A percentile compares a stretch with the other conserved stretches of the same genome.
Conservation (phyloP, 2,888 invertebrate genomes). For the Neelides folsomi region DNA sequence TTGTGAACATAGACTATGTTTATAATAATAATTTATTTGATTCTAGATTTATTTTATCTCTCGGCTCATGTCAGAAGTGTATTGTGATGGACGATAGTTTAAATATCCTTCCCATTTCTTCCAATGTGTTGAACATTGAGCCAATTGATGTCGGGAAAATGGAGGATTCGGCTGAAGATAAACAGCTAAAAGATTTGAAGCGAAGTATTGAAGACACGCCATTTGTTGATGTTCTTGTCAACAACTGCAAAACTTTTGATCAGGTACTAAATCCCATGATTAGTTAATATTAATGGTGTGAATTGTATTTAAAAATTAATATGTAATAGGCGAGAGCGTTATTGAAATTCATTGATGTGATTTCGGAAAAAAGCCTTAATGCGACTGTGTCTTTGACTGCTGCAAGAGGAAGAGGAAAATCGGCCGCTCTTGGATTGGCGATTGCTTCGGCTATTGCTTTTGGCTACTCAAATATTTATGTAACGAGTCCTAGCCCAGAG, state of each 20-base stretch:
- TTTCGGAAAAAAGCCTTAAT: slow-evolving; percentile 70
- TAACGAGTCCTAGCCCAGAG: slow-evolving; percentile 95
- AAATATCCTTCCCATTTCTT: slow-evolving; percentile 80
- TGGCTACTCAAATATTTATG: slow-evolving; percentile 84
- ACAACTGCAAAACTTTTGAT: slow-evolving; percentile 80
- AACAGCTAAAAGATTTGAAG: slow-evolving; percentile 60
- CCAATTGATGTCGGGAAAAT: slow-evolving; percentile 47
- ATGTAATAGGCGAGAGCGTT: slow-evolving; percentile 60
- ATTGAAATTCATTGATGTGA: slow-evolving; percentile 81
- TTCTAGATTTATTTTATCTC: slow-evolving; percentile 63
- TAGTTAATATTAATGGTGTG: too few species aligned
- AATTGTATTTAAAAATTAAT: slow-evolving; percentile 11
- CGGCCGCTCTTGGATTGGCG: slow-evolving; percentile 86
- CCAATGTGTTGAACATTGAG: slow-evolving; percentile 60
- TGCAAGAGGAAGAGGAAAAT: slow-evolving; percentile 93
- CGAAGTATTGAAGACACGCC: slow-evolving; percentile 76
- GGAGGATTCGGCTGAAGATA: slow-evolving; percentile 42
- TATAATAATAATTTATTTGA: slow-evolving; percentile 7
- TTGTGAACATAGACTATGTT: neutral
- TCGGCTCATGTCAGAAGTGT: slow-evolving; percentile 74
- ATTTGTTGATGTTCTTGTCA: slow-evolving; percentile 76
- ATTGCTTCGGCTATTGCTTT: slow-evolving; percentile 74
- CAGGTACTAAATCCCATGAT: slow-evolving; percentile 44
- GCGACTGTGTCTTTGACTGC: slow-evolving; percentile 92
- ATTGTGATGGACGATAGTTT: slow-evolving; percentile 90